Conservation (phyloP, 2,113 vertebrate genomes). For the Planiliza haematocheilus region DNA sequence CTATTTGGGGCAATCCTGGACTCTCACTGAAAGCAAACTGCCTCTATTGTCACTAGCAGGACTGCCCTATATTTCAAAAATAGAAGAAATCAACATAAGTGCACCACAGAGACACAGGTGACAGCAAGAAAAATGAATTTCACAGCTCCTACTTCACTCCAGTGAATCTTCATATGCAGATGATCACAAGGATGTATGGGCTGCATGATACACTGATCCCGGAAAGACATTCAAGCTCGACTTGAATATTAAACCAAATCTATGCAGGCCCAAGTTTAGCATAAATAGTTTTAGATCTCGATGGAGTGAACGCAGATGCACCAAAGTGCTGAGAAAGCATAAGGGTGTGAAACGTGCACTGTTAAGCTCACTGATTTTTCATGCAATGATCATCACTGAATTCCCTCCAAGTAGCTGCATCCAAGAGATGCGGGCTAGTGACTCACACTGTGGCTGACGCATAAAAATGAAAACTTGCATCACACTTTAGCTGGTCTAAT, state of each 20-base stretch:
- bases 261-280: neutral
- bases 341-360: neutral
- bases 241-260: no score
- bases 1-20: constrained; percentile 32
- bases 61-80: constrained; percentile 38
- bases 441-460: constrained; percentile 21
- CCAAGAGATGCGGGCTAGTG: constrained; percentile 34
- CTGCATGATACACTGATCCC: neutral
- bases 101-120: neutral
- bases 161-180: neutral
- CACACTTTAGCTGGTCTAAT: constrained; percentile 34
- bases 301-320: neutral
- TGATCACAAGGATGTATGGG: neutral
- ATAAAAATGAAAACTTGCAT: constrained; percentile 24
- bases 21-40: constrained; percentile 31
- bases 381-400: constrained; percentile 37
- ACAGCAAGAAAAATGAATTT: constrained; percentile 2
- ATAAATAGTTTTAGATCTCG: neutral
- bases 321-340: constrained; percentile 25
- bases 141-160: neutral
- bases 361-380: neutral
- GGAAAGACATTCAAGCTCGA: no score
- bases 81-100: neutral
- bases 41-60: constrained; percentile 16
- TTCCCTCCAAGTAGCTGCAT: constrained; percentile 9